phyloP scores from a whole-genome alignment of 1,140 invertebrate species.

The Sitophilus oryzae region DNA sequence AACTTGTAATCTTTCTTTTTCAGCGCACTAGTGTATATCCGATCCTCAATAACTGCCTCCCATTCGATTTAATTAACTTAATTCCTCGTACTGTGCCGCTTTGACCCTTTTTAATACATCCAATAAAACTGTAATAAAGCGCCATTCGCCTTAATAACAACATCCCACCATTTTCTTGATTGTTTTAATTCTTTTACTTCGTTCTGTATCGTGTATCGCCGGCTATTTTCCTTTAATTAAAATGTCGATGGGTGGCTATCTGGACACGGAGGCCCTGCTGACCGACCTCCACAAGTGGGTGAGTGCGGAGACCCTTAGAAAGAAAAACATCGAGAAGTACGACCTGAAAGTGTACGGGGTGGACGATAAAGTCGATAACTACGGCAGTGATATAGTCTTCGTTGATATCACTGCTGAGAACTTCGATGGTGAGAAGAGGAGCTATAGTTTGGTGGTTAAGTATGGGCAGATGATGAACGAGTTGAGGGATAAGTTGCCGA shows the following conservation, averaged over 20 bases:
- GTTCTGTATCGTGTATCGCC: neutral
- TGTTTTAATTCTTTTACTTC: neutral
- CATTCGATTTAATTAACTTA: too few relatives aligned
- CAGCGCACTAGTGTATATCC: too few relatives aligned
- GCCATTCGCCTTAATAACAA: neutral
- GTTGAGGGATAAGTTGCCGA: slow-evolving; percentile 11
- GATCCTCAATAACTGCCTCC: too few relatives aligned
- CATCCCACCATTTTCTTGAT: neutral
- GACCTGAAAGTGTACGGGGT: slow-evolving; percentile 21
- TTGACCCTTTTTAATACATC: neutral
- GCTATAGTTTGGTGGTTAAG: slow-evolving; percentile 23
- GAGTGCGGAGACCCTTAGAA: slow-evolving; percentile 17
- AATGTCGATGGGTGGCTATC: neutral
- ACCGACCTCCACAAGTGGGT: slow-evolving; percentile 17
- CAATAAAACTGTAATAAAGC: neutral
- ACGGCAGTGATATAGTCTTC: slow-evolving; percentile 23
- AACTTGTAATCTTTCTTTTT: too few relatives aligned
- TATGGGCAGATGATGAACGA: slow-evolving; percentile 16
- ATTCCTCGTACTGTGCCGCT: too few relatives aligned
- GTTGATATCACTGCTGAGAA: slow-evolving; percentile 17
- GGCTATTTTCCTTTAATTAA: neutral
- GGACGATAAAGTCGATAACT: slow-evolving; percentile 22
- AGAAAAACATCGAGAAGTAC: slow-evolving; percentile 19
- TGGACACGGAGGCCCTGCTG: slow-evolving; percentile 4
- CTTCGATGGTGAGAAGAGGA: slow-evolving; percentile 1